A percentile compares a stretch with the other conserved stretches of the same genome.
Conservation (phyloP, 2,113 vertebrate species). For the Carollia perspicillata region DNA sequence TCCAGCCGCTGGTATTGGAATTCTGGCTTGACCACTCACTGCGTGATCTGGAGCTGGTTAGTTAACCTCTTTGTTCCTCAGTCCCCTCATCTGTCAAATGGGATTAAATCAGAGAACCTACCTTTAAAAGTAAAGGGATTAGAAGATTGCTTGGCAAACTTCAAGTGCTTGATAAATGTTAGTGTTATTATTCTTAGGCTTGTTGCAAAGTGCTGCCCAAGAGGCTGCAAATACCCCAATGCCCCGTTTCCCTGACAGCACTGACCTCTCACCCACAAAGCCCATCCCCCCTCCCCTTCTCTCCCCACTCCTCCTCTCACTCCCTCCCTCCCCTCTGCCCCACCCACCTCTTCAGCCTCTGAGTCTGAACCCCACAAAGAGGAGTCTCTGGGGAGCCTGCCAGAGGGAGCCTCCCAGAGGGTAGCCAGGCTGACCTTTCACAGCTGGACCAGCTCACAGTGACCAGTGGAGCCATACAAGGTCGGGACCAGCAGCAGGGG, state of each 20-base stretch:
- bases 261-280: not conserved
- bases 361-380: not conserved
- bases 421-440: conserved; percentile 38
- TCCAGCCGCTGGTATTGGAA: not conserved
- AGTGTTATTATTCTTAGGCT: not conserved
- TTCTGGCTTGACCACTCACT: not conserved
- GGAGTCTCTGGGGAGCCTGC: not conserved
- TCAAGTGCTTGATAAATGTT: not conserved
- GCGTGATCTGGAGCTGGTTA: not conserved
- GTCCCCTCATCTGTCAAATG: not conserved
- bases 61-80: not conserved
- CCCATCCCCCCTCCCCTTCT: not conserved
- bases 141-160: not conserved
- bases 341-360: not conserved
- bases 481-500: not conserved
- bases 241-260: not conserved
- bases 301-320: not conserved
- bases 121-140: not conserved
- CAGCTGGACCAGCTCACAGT: conserved; percentile 45
- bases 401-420: conserved; percentile 28
- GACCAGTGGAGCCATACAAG: conserved; percentile 35
- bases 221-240: not conserved
- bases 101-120: not conserved
- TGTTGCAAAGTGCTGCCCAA: not conserved
- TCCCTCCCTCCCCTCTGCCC: not conserved